These are phyloP conservation scores for Propsilocerus akamusi DNA, from an alignment of 1,140 invertebrate genomes.

Conservation along the genomic window DNA sequence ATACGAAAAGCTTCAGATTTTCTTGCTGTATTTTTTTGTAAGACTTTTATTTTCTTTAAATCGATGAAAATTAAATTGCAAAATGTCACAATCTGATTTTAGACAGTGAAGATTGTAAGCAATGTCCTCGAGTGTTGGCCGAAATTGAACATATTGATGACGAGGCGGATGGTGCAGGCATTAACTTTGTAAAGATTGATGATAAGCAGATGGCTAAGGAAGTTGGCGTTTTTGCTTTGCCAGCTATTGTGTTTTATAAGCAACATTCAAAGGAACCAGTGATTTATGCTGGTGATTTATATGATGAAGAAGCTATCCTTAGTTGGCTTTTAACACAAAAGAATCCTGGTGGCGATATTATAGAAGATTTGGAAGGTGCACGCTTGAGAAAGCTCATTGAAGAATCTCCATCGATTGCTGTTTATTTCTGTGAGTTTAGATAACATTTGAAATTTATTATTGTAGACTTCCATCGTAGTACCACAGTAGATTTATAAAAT, in stretches of 20 bases:
- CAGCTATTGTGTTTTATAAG: conserved; percentile 78
- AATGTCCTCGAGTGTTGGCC: conserved; percentile 68
- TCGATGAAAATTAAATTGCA: not conserved
- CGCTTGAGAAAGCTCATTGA: conserved; percentile 62
- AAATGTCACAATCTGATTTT: not conserved
- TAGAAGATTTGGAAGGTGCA: conserved; percentile 73
- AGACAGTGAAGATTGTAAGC: conserved; percentile 89
- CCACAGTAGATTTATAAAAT: not conserved
- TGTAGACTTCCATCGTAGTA: conserved; percentile 6
- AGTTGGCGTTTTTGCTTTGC: conserved; percentile 71
- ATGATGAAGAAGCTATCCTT: conserved; percentile 72
- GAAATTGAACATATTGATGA: conserved; percentile 90
- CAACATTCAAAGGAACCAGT: conserved; percentile 75
- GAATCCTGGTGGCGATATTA: conserved; percentile 74
- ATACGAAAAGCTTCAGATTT: conserved; percentile 79
- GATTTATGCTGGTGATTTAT: conserved; percentile 82
- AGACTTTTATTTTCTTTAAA: conserved; percentile 22
- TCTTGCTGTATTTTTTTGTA: conserved; percentile 89
- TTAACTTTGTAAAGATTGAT: conserved; percentile 85
- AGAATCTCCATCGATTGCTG: conserved; percentile 63
- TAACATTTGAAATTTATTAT: conserved; percentile 4
- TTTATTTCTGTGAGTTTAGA: conserved; percentile 76
- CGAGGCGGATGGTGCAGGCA: conserved; percentile 77
- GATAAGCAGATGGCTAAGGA: conserved; percentile 73
- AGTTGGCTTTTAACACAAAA: conserved; percentile 82